phyloP scores from a whole-genome alignment of 2,888 invertebrate genomes.

The Tiphia femorata region DNA sequence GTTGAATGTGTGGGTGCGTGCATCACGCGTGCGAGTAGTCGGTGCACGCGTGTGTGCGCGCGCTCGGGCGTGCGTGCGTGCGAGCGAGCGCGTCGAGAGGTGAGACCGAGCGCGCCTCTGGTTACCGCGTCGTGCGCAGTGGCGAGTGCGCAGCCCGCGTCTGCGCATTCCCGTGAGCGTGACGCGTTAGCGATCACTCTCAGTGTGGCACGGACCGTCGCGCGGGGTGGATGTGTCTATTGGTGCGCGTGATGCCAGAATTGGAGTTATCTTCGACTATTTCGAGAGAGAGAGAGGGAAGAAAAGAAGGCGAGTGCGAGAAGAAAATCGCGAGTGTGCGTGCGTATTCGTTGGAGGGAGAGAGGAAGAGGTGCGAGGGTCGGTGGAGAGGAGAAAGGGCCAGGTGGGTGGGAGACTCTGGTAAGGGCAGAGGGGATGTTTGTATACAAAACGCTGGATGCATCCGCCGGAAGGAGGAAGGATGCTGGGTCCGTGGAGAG shows the following conservation, averaged over 20 bases:
- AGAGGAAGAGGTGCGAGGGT: neutral
- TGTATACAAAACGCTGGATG: slow-evolving; percentile 20
- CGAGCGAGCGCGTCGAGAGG: slow-evolving; percentile 17
- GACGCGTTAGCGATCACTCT: slow-evolving; percentile 58
- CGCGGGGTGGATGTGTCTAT: slow-evolving; percentile 33
- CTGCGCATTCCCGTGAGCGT: slow-evolving; percentile 53
- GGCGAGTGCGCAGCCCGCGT: slow-evolving; percentile 47
- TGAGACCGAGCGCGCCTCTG: slow-evolving; percentile 23
- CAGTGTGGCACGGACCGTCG: slow-evolving; percentile 59
- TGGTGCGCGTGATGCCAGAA: neutral
- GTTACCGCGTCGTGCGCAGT: slow-evolving; percentile 44
- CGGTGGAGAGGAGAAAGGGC: slow-evolving; percentile 9
- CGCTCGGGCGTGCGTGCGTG: slow-evolving; percentile 27
- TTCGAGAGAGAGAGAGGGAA: neutral
- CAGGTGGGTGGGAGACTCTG: neutral
- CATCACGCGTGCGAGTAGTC: slow-evolving; percentile 33
- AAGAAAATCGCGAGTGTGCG: neutral
- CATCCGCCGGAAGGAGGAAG: neutral
- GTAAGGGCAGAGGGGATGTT: slow-evolving; percentile 35
- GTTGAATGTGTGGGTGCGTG: slow-evolving; percentile 27
- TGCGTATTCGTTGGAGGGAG: too few species aligned
- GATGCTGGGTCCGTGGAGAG: neutral
- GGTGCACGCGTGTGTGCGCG: slow-evolving; percentile 4
- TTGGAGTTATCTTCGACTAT: neutral
- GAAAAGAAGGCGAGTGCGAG: too few species aligned